phyloP scores from a whole-genome alignment of 2,888 invertebrate species.

The Clepsis dumicolana region DNA sequence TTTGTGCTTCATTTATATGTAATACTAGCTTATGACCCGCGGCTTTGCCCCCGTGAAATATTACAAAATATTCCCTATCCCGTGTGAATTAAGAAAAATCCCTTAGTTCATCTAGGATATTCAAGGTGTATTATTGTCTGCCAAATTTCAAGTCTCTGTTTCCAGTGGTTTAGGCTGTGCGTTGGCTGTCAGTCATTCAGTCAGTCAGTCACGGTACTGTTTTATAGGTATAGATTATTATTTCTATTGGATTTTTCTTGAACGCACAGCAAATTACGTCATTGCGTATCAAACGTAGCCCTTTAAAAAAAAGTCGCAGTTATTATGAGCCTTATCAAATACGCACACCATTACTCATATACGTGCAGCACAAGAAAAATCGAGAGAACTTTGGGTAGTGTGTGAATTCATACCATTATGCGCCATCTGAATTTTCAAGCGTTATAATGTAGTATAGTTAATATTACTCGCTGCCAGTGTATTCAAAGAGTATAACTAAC shows the following conservation, averaged over 20 bases:
- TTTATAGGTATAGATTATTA: no score
- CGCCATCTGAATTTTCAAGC: background rate
- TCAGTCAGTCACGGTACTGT: no score
- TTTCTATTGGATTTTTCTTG: background rate
- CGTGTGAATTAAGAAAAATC: no score
- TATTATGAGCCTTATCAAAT: conserved; percentile 15
- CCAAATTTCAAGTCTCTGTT: no score
- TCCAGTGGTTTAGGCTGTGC: no score
- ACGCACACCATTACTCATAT: background rate
- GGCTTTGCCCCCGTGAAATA: no score
- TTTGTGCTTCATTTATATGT: no score
- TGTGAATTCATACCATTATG: background rate
- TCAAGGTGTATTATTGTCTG: no score
- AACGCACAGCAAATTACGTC: background rate
- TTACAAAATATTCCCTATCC: no score
- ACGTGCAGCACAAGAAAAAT: background rate
- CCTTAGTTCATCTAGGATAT: no score
- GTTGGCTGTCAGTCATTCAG: no score
- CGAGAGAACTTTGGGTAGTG: background rate
- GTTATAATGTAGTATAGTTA: background rate
- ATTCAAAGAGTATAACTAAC: conserved; percentile 35
- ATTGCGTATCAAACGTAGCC: background rate
- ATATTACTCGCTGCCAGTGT: background rate
- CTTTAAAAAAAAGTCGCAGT: background rate
- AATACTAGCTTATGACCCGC: no score